A percentile compares a stretch with the other conserved stretches of the same genome.
Conservation (phyloP, 2,797 vertebrate genomes). For the Gila robusta region DNA sequence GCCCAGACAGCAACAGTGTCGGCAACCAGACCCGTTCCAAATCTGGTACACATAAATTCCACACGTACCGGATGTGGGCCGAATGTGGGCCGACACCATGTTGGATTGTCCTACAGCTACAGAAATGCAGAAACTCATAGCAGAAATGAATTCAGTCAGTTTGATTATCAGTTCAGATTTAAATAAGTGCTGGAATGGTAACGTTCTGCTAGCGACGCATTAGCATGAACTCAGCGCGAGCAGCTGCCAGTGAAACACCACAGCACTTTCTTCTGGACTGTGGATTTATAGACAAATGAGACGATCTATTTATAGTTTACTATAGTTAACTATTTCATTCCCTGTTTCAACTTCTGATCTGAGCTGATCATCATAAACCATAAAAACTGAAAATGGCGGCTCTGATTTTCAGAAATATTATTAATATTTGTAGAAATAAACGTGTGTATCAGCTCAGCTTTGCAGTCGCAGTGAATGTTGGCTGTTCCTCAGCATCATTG, state of each 20-base stretch:
- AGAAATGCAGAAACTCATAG: background rate
- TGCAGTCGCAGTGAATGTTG: background rate
- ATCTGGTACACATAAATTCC: too few relatives aligned
- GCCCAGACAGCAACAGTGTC: too few relatives aligned
- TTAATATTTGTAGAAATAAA: background rate
- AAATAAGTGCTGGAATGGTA: constrained; percentile 61
- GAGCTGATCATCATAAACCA: background rate
- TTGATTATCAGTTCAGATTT: background rate
- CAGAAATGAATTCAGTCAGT: constrained; percentile 25
- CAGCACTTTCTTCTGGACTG: background rate
- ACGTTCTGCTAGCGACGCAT: constrained; percentile 43
- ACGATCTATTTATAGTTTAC: background rate
- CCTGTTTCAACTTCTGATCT: background rate
- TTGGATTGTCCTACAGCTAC: background rate
- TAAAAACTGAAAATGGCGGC: background rate
- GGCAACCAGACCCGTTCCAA: too few relatives aligned
- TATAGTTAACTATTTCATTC: background rate
- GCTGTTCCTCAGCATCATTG: background rate
- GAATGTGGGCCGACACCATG: too few relatives aligned
- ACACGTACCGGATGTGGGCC: too few relatives aligned
- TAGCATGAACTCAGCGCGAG: constrained; percentile 1
- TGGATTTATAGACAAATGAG: background rate
- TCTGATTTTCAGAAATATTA: background rate
- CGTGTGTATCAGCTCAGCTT: background rate
- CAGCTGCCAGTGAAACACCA: constrained; percentile 6